Percentiles rank a stretch among this genome's conserved stretches.
phyloP scores from a whole-genome alignment of 2,113 vertebrate genomes.

The Xenotilapia leptura region DNA sequence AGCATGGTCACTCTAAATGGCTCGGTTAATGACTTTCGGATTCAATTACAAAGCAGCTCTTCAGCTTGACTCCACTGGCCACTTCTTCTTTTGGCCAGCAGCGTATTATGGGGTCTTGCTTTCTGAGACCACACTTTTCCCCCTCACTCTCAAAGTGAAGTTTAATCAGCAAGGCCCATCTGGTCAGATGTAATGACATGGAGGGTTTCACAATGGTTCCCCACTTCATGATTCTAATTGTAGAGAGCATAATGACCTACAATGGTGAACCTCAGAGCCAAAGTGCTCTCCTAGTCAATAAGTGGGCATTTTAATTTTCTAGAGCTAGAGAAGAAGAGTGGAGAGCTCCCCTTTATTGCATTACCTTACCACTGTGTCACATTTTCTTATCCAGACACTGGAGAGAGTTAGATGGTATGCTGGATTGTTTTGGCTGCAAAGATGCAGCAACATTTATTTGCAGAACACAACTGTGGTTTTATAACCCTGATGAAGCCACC shows the following conservation, averaged over 20 bases:
- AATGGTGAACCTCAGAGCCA: conserved; percentile 23
- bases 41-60: conserved; percentile 7
- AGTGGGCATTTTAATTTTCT: conserved; percentile 43
- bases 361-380: background rate
- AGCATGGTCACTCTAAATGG: background rate
- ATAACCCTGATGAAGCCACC: background rate
- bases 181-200: conserved; percentile 29
- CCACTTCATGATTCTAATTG: conserved; percentile 57
- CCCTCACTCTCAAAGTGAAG: background rate
- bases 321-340: conserved; percentile 1
- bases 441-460: background rate
- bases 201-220: conserved; percentile 33
- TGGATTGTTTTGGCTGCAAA: background rate
- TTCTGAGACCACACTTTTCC: background rate
- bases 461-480: background rate
- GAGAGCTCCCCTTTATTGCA: conserved; percentile 29
- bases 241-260: conserved; percentile 34
- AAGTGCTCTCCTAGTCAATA: conserved; percentile 57
- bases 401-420: background rate
- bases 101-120: background rate
- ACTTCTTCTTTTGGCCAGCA: background rate
- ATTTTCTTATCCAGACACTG: background rate
- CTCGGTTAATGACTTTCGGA: conserved; percentile 4
- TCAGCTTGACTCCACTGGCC: background rate
- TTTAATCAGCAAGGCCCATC: conserved; percentile 12